Evolutionary conservation across 2,888 invertebrate species (phyloP).

Genomic region (Trichogramma evanescens): DNA sequence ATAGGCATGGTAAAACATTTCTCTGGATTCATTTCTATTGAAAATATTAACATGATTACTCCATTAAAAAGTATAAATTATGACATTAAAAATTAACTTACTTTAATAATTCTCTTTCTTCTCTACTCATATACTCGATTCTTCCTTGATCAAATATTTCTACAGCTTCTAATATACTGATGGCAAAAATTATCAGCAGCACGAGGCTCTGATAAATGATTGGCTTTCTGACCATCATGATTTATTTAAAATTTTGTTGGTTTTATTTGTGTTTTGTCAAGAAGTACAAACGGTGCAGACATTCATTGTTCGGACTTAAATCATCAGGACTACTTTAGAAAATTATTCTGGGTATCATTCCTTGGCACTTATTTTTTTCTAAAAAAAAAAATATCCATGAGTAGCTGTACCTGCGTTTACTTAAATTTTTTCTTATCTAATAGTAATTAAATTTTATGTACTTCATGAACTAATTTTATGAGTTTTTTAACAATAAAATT

Average conservation of each 20-base stretch:
- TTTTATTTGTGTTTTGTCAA: constrained; percentile 40
- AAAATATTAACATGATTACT: not conserved
- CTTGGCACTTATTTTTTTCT: no score
- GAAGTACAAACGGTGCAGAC: constrained; percentile 28
- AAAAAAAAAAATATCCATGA: no score
- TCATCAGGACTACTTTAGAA: not conserved
- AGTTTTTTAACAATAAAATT: no score
- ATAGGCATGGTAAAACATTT: constrained; percentile 97
- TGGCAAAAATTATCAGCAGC: constrained; percentile 33
- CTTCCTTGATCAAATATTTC: constrained; percentile 33
- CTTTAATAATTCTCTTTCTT: constrained; percentile 61
- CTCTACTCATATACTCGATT: constrained; percentile 54
- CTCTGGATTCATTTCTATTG: constrained; percentile 60
- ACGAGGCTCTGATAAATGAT: constrained; percentile 21
- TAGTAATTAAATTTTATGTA: no score
- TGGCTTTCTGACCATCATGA: constrained; percentile 17
- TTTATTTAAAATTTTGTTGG: constrained; percentile 30
- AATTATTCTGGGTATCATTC: no score
- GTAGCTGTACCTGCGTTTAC: no score
- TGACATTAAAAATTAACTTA: constrained; percentile 40
- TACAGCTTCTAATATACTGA: constrained; percentile 27
- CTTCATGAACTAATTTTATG: no score
- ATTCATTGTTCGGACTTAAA: constrained; percentile 29
- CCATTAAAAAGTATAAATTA: not conserved
- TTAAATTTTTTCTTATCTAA: no score